Evolutionary conservation across 2,888 invertebrate genomes (phyloP).

Genomic region (Chydorus sphaericus): DNA sequence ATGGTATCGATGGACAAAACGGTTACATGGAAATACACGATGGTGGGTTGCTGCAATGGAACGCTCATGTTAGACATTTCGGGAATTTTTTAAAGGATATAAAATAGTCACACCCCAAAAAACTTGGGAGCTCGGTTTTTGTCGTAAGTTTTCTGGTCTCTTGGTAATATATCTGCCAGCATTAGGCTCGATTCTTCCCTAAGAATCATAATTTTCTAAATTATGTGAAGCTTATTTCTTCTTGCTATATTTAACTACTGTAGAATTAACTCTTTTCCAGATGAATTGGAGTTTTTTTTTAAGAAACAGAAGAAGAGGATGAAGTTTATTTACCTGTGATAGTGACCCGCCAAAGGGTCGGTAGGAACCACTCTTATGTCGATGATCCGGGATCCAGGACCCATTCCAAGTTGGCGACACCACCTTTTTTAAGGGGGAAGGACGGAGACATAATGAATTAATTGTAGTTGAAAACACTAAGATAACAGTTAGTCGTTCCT

Average conservation of each 20-base stretch:
- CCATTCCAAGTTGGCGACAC: constrained; percentile 5
- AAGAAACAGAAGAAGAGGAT: not conserved
- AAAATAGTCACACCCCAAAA: constrained; percentile 35
- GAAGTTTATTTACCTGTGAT: not conserved
- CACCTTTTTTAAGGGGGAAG: not conserved
- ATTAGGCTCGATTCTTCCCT: constrained; percentile 48
- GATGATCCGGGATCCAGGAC: not conserved
- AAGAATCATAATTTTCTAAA: not conserved
- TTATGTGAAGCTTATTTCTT: no score
- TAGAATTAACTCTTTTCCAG: no score
- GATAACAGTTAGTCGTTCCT: not conserved
- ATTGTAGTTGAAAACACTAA: not conserved
- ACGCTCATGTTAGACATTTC: no score
- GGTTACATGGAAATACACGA: constrained; percentile 76
- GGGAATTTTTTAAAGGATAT: not conserved
- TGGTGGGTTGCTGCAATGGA: no score
- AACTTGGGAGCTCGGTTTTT: constrained; percentile 78
- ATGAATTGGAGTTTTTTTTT: not conserved
- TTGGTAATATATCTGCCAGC: constrained; percentile 67
- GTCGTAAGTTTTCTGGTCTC: constrained; percentile 71
- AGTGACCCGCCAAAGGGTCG: not conserved
- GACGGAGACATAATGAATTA: not conserved
- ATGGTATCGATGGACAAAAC: constrained; percentile 85
- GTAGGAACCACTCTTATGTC: not conserved
- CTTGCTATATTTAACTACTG: no score